Percentiles rank a stretch among this genome's conserved stretches.
Conservation (phyloP, 2,113 vertebrate genomes). For the Centropus unirufus region DNA sequence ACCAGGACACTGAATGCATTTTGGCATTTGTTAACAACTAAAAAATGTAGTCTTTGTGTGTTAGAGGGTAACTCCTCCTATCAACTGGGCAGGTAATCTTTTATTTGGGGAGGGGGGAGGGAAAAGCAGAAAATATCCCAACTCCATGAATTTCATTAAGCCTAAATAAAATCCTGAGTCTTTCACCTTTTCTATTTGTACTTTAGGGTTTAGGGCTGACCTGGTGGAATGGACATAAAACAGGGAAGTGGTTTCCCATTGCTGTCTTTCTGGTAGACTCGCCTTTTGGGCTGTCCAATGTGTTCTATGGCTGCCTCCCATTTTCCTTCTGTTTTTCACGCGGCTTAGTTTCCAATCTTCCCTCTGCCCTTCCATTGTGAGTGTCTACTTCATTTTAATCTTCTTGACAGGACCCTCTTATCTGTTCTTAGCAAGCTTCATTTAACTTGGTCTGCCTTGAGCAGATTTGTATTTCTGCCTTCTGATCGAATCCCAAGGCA, state of each 20-base stretch:
- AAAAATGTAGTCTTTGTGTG: not conserved
- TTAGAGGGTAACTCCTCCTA: not conserved
- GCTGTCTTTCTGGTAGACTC: not conserved
- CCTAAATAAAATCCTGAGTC: not conserved
- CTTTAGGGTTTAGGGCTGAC: not conserved
- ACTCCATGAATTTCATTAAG: not conserved
- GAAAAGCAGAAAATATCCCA: too few relatives aligned
- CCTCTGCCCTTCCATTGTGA: not conserved
- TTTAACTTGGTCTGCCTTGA: not conserved
- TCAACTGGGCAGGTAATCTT: not conserved
- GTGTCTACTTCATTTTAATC: conserved; percentile 54
- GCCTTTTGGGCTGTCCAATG: not conserved
- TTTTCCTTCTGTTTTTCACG: not conserved
- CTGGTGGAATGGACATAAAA: not conserved
- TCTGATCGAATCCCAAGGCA: not conserved
- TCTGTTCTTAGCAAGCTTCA: conserved; percentile 32
- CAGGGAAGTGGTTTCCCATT: not conserved
- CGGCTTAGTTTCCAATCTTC: not conserved
- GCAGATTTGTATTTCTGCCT: conserved; percentile 23
- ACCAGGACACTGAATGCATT: not conserved
- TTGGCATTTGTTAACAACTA: not conserved
- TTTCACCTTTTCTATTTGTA: not conserved
- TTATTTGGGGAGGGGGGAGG: too few relatives aligned
- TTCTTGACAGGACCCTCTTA: conserved; percentile 48
- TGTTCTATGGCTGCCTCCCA: not conserved